Percentiles rank a stretch among this genome's conserved stretches.
Conservation (phyloP, 1,140 invertebrate genomes). For the Melitaea cinxia region DNA sequence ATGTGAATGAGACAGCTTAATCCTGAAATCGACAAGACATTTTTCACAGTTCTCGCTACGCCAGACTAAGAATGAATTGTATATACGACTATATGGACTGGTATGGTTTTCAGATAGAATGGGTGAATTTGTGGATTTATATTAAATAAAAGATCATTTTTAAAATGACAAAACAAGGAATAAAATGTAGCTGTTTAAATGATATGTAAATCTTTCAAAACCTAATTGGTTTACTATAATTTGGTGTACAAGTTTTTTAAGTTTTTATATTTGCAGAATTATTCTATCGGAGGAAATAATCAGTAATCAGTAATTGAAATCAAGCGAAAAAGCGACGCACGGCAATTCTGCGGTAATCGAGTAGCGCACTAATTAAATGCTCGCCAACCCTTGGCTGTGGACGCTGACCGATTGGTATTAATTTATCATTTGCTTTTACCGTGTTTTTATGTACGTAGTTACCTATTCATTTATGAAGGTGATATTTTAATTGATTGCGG, state of each 20-base stretch:
- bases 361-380: constrained; percentile 24
- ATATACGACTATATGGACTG: no score
- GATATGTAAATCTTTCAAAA: no score
- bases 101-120: no score
- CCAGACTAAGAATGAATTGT: not conserved
- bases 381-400: constrained; percentile 21
- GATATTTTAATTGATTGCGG: not conserved
- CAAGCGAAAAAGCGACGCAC: constrained; percentile 40
- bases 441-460: not conserved
- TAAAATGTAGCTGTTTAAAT: no score
- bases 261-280: no score
- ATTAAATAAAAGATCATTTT: no score
- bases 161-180: no score
- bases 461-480: not conserved
- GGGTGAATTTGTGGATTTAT: not conserved
- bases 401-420: constrained; percentile 22
- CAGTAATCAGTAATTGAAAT: constrained; percentile 37
- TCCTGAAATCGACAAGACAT: constrained; percentile 2
- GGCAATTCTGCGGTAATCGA: constrained; percentile 40
- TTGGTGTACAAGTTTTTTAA: no score
- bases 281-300: no score
- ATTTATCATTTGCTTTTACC: constrained; percentile 13
- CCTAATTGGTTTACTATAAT: no score
- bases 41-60: constrained; percentile 13
- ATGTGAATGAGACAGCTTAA: not conserved